Evolutionary conservation across 2,888 invertebrate species (phyloP), one percentile per base, ranked within the genome.

Genomic region (Drosophila conformis): DNA sequence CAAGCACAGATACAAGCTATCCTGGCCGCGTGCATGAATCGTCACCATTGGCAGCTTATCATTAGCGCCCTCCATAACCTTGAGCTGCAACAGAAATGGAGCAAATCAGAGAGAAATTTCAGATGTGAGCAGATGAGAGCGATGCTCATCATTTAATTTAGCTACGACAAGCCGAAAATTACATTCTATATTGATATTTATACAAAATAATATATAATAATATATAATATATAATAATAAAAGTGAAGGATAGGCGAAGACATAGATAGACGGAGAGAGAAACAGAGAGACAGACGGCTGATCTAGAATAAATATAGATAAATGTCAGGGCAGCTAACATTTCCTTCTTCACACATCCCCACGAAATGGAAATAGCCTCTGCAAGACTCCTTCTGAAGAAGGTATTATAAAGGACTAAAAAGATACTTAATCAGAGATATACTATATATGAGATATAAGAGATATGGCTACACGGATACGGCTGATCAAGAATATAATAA

Each of bases 21-120:
- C 94, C 60, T 95, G 94, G 85, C 79, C 80, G 1, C 96, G 94
- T 84, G 95, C 96, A 92, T 96, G 96, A 61, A 97, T 94, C 89
- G 96, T 96, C 1, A 96, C 96, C 67, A 94, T 80, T 13, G 91
- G 92, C 63, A 85, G 57, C 84, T 89, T 78, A 57, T 82, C 87
- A 5, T 94, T 90, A 92, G 94, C 91, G 93, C 93, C 92, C 46
- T 80, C 85, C 71, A 83, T 83, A 92, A 92, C 83, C 78, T 92
- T 92, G 0, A 92, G 88, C 92, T 92, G 61, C 0, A 52, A 13
- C 42, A n/a, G 29, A 54, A 33, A 59, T 25, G 15, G 8, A 25
- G 15, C 15, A 46, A 15, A 42, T 42, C 5, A 11, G 5, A 42
- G 40, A 46, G 6, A 7, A 4, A 21, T 15, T 15, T 7, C 3